Conservation (phyloP, 2,113 vertebrate genomes). For the Dasyurus viverrinus region DNA sequence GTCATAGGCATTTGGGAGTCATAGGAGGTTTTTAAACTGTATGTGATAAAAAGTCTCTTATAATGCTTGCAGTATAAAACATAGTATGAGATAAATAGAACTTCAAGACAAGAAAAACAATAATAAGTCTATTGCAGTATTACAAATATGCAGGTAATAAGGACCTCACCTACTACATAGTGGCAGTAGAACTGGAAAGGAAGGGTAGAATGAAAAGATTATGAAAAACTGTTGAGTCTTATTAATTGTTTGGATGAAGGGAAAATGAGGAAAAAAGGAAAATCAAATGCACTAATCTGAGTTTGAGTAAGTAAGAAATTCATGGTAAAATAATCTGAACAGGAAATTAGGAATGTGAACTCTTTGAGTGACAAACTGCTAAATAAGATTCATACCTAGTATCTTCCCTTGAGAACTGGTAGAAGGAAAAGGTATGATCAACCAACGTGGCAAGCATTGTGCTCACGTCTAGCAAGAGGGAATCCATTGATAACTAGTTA, state of each 20-base stretch:
- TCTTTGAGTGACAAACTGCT: background rate
- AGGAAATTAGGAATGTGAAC: background rate
- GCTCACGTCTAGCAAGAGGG: background rate
- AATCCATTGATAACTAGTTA: background rate
- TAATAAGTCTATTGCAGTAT: no score
- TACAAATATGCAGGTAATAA: background rate
- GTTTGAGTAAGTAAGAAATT: background rate
- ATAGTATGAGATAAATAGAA: background rate
- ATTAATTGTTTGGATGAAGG: background rate
- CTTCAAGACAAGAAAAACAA: background rate
- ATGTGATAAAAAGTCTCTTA: background rate
- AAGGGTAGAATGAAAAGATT: background rate
- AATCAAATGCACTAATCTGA: background rate
- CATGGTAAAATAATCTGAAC: background rate
- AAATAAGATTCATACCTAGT: background rate
- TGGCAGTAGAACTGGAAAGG: background rate
- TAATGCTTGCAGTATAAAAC: background rate
- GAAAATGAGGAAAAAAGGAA: background rate
- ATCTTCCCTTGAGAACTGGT: background rate
- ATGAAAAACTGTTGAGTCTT: background rate
- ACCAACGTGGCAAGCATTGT: background rate
- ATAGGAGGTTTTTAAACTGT: background rate
- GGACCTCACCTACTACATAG: background rate
- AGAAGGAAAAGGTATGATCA: background rate
- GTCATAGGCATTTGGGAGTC: background rate